These are phyloP conservation scores for Ctenicera cuprea DNA, from an alignment of 2,888 invertebrate species.

Conservation along the genomic window DNA sequence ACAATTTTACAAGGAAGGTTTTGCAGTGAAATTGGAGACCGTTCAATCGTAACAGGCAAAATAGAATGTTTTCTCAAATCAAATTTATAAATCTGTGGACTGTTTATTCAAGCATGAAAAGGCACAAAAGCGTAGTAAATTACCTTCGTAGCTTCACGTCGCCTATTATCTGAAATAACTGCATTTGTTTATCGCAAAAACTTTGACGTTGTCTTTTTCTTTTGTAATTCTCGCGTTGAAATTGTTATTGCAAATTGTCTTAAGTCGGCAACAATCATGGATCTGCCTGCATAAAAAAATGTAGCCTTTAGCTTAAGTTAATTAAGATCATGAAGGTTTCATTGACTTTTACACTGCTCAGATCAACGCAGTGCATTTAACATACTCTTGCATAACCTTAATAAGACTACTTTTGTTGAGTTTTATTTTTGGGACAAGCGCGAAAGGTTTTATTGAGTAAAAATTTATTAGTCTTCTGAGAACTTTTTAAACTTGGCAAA, in stretches of 20 bases:
- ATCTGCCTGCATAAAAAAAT: background rate
- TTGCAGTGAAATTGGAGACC: background rate
- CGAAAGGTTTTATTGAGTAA: background rate
- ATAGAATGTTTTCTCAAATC: constrained; percentile 22
- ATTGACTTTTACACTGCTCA: background rate
- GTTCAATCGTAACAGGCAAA: background rate
- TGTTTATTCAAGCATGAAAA: constrained; percentile 23
- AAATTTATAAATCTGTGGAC: constrained; percentile 27
- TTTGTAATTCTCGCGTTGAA: constrained; percentile 3
- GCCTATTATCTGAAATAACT: constrained; percentile 33
- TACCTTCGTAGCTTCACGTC: constrained; percentile 19
- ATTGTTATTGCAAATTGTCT: background rate
- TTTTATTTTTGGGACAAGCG: background rate
- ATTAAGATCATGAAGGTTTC: constrained; percentile 14
- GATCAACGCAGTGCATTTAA: background rate
- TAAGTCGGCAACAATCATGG: background rate
- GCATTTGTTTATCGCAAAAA: constrained; percentile 22
- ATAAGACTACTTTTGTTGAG: background rate
- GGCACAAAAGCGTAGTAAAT: constrained; percentile 30
- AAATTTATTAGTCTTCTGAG: background rate
- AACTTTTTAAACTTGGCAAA: background rate
- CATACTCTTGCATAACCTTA: background rate
- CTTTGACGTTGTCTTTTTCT: background rate
- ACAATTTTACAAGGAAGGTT: background rate
- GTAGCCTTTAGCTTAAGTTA: constrained; percentile 3